Evolutionary conservation across 2,797 vertebrate genomes (phyloP).

Genomic region (Sebastes vulpes): DNA sequence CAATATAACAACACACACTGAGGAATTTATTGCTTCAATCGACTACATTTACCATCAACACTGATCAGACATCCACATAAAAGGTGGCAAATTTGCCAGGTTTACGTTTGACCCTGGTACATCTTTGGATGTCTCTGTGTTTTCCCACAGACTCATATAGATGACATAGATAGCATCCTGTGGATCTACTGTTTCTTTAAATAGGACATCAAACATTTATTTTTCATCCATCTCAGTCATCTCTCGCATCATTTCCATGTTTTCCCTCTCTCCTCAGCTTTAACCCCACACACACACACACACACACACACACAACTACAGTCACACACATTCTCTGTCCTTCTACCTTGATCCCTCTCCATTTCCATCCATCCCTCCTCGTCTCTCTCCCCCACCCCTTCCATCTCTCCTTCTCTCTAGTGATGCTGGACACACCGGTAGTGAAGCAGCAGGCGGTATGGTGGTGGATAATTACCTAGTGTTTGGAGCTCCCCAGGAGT

Average conservation of each 20-base stretch:
- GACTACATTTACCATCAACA: neutral
- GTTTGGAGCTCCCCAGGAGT: conserved; percentile 95
- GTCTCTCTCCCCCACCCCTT: conserved; percentile 22
- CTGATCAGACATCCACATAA: neutral
- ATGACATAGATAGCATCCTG: neutral
- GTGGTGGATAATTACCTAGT: conserved; percentile 96
- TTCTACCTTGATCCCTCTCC: conserved; percentile 43
- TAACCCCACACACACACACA: neutral
- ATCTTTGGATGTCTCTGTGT: neutral
- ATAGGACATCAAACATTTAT: neutral
- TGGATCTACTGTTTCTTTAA: neutral
- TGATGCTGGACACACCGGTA: conserved; percentile 92
- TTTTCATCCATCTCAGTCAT: conserved; percentile 7
- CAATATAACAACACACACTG: neutral
- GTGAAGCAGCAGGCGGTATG: conserved; percentile 91
- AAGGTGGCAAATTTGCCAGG: neutral
- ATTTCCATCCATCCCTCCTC: conserved; percentile 35
- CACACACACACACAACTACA: neutral
- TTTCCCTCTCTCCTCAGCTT: conserved; percentile 1
- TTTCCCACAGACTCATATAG: neutral
- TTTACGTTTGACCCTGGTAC: neutral
- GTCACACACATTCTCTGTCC: conserved; percentile 14
- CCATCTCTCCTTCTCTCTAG: conserved; percentile 44
- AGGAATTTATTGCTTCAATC: neutral
- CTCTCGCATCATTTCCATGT: neutral